Conservation (phyloP, 2,888 invertebrate species). For the Sphaerophoria rueppellii region DNA sequence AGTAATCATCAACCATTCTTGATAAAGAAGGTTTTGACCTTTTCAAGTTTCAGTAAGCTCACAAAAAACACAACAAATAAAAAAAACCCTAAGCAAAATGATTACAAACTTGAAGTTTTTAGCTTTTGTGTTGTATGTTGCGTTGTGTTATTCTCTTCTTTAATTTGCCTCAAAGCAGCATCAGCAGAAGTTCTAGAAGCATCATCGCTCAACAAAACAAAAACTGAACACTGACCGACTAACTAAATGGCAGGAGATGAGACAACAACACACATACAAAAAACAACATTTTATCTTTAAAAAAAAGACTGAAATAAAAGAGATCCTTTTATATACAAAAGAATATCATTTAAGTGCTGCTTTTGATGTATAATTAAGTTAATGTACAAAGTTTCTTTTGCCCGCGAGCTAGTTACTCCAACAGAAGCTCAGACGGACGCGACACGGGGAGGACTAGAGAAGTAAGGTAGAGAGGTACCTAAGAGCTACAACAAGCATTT, state of each 20-base stretch:
- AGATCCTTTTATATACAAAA: constrained; percentile 38
- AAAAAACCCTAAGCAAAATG: constrained; percentile 41
- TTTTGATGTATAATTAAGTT: constrained; percentile 62
- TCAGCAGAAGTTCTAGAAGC: neutral
- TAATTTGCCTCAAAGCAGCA: constrained; percentile 37
- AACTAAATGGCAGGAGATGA: constrained; percentile 18
- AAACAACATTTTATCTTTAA: constrained; percentile 58
- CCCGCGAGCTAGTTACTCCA: constrained; percentile 49
- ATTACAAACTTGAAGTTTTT: constrained; percentile 53
- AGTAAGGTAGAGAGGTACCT: neutral
- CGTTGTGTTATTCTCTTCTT: neutral
- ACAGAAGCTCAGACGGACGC: constrained; percentile 5
- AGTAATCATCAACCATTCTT: constrained; percentile 23
- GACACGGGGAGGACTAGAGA: neutral
- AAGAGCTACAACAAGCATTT: neutral
- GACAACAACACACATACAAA: constrained; percentile 15
- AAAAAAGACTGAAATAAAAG: constrained; percentile 49
- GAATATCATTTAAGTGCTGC: constrained; percentile 51
- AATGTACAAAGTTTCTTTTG: constrained; percentile 35
- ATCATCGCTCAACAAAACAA: neutral
- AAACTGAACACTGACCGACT: neutral
- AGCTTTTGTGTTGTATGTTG: constrained; percentile 33
- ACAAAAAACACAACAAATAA: constrained; percentile 3
- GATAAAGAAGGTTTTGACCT: constrained; percentile 29
- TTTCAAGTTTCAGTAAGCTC: neutral